Evolutionary conservation across 2,797 vertebrate genomes (phyloP).

Genomic region (Limosa lapponica): DNA sequence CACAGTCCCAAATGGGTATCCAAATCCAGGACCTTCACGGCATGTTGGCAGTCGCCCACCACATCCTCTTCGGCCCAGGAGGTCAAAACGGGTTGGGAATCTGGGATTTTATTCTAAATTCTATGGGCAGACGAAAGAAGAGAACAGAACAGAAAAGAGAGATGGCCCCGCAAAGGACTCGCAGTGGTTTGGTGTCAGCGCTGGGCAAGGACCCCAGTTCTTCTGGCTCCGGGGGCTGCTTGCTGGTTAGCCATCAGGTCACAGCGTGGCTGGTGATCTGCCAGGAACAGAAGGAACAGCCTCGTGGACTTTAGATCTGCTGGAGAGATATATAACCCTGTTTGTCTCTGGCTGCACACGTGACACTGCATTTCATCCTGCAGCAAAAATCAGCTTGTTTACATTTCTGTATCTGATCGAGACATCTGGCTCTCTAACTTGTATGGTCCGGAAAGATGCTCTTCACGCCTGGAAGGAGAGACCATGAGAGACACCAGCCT

Average conservation of each 20-base stretch:
- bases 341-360: background rate
- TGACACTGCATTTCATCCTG: background rate
- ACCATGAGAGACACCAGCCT: background rate
- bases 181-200: background rate
- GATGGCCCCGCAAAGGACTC: background rate
- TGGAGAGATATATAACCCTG: background rate
- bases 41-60: background rate
- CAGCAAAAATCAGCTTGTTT: background rate
- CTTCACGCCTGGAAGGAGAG: background rate
- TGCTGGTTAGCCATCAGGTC: background rate
- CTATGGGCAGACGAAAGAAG: background rate
- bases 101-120: background rate
- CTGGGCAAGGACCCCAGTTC: background rate
- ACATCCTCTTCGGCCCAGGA: background rate
- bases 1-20: background rate
- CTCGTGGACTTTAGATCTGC: background rate
- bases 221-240: background rate
- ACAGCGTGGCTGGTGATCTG: background rate
- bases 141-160: background rate
- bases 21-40: rapidly evolving
- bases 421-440: background rate
- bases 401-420: background rate
- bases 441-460: background rate
- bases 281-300: background rate
- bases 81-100: background rate